Evolutionary conservation across 2,888 invertebrate species (phyloP).

Genomic region (Polydrusus pterygomalis): DNA sequence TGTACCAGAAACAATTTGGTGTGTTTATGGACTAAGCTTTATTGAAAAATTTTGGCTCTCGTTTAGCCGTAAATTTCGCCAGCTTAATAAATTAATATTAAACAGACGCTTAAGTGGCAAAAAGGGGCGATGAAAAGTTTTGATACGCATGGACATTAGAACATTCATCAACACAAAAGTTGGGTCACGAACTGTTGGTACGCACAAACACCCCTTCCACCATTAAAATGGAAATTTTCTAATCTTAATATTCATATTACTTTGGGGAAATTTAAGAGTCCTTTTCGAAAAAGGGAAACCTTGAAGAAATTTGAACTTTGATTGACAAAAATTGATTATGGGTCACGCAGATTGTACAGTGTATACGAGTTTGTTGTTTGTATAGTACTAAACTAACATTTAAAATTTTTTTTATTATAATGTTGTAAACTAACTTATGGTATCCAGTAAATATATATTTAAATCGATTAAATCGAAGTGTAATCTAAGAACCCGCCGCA

Average conservation of each 20-base stretch:
- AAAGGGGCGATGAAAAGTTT: conserved; percentile 15
- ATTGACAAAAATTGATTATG: conserved; percentile 8
- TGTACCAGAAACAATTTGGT: no score
- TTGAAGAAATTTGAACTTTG: background rate
- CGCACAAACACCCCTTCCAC: conserved; percentile 5
- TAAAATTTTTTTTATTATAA: no score
- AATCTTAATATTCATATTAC: conserved; percentile 45
- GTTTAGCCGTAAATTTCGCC: no score
- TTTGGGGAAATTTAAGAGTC: conserved; percentile 12
- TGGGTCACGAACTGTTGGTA: conserved; percentile 10
- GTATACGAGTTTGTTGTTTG: background rate
- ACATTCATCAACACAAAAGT: conserved; percentile 20
- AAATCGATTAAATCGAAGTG: no score
- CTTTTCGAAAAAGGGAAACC: background rate
- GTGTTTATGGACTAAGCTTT: no score
- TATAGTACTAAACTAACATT: background rate
- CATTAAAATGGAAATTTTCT: conserved; percentile 45
- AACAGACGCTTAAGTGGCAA: conserved; percentile 13
- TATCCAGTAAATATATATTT: no score
- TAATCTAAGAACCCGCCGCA: no score
- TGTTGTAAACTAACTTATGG: no score
- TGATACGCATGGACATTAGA: conserved; percentile 16
- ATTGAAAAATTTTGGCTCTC: no score
- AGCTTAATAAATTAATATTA: conserved; percentile 15
- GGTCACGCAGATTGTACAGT: background rate